Evolutionary conservation across 2,797 vertebrate species (phyloP), one percentile per base, ranked within the genome.

Genomic region (Argentina silus): DNA sequence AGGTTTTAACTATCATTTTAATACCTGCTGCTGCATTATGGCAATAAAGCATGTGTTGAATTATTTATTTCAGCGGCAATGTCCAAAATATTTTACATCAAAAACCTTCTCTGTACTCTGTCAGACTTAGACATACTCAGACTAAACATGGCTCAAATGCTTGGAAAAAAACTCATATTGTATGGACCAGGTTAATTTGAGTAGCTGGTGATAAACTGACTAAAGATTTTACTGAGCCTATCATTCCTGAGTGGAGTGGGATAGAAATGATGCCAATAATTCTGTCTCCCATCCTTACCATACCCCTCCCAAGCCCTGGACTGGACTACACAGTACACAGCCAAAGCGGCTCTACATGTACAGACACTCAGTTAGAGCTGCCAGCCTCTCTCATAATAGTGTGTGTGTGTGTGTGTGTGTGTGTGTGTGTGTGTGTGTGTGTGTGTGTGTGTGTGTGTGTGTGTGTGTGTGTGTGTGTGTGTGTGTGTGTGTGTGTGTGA

Each of bases 11-110:
- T 62, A 5, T 15, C 36, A 83, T 81, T 88, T 83, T 74, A 81
- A 79, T 83, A 76, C 78, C 78, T 83, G 81, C 72, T 69, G 19
- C 9, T 9, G 19, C 84, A 64, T 23, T 36, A 36, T 73, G 72
- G 72, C 62, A 77, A 69, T 69, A 43, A 44, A 83, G 88, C 87
- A 83, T 76, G 78, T 64, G 59, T 56, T 89, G 10, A 90, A 90
- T 90, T 78, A 91, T 91, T 91, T 55, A 91, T 86, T 60, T 82
- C 67, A 78, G 81, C 45, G 70, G 81, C 73, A 83, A 79, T 78
- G 86, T 87, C 81, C 81, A 77, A 90, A 90, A 91, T 90, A 90
- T 91, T 89, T 89, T 72, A 89, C 78, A 67, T 51, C 75, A 75
- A 78, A 88, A 88, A 74, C 42, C 44, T 10, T 6, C 12, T 57